These are phyloP conservation scores for Aphodius granarius DNA, from an alignment of 2,888 invertebrate genomes.

Conservation along the genomic window DNA sequence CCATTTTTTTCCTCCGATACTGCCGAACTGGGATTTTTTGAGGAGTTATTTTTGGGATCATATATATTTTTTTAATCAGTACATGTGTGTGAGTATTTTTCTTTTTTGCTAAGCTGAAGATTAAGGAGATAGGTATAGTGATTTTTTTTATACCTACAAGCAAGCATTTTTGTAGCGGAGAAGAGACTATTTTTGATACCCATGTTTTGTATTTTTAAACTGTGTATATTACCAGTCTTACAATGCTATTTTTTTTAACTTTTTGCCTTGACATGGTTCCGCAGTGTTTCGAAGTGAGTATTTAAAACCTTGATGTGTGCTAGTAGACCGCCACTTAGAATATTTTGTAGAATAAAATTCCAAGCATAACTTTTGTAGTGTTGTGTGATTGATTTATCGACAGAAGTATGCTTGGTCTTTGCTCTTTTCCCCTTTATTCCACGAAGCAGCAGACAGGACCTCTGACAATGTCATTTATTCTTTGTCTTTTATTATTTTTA, in stretches of 20 bases:
- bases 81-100: constrained; percentile 68
- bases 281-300: constrained; percentile 73
- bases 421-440: constrained; percentile 22
- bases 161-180: constrained; percentile 57
- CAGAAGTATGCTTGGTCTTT: constrained; percentile 17
- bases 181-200: constrained; percentile 40
- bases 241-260: constrained; percentile 62
- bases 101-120: constrained; percentile 23
- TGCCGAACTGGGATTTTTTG: constrained; percentile 21
- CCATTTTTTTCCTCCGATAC: constrained; percentile 29
- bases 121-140: constrained; percentile 5
- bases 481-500: constrained; percentile 17
- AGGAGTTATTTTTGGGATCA: constrained; percentile 25
- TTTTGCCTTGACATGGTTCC: constrained; percentile 71
- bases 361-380: not conserved
- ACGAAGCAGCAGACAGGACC: constrained; percentile 31
- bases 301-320: constrained; percentile 62
- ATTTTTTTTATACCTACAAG: constrained; percentile 41
- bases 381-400: not conserved
- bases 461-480: not conserved
- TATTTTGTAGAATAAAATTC: constrained; percentile 42
- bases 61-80: constrained; percentile 60
- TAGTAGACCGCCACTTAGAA: constrained; percentile 42
- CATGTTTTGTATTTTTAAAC: constrained; percentile 35
- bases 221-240: constrained; percentile 49